A percentile compares a stretch with the other conserved stretches of the same genome.
Conservation (phyloP, 2,797 vertebrate genomes). For the Synanceia verrucosa region DNA sequence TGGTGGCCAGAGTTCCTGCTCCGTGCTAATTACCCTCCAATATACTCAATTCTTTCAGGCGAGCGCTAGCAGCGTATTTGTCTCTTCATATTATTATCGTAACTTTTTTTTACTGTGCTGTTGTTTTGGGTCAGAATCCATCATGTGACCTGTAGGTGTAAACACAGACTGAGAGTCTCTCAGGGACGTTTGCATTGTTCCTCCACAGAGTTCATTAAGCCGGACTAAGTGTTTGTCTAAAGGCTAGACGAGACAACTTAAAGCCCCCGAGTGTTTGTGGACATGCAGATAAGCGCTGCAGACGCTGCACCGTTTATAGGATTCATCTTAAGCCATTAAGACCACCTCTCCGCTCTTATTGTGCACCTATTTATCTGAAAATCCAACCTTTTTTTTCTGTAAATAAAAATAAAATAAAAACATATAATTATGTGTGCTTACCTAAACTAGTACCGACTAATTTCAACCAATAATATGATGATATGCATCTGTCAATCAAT, state of each 20-base stretch:
- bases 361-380: no score
- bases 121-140: not conserved
- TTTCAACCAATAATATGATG: no score
- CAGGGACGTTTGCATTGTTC: constrained; percentile 31
- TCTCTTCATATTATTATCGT: not conserved
- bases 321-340: no score
- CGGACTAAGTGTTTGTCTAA: constrained; percentile 64
- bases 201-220: constrained; percentile 59
- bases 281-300: constrained; percentile 57
- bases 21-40: constrained; percentile 68
- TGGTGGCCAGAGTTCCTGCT: constrained; percentile 74
- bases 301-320: constrained; percentile 15
- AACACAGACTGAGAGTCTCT: not conserved
- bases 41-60: constrained; percentile 28
- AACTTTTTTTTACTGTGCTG: not conserved
- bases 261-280: constrained; percentile 62
- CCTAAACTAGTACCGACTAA: no score
- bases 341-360: no score
- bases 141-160: not conserved
- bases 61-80: not conserved
- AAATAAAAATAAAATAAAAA: no score
- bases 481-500: no score
- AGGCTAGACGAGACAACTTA: constrained; percentile 57
- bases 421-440: no score
- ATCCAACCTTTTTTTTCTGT: no score